Evolutionary conservation across 2,113 vertebrate genomes (phyloP), one percentile per base, ranked within the genome.

Genomic region (Potamarius usumacintae): DNA sequence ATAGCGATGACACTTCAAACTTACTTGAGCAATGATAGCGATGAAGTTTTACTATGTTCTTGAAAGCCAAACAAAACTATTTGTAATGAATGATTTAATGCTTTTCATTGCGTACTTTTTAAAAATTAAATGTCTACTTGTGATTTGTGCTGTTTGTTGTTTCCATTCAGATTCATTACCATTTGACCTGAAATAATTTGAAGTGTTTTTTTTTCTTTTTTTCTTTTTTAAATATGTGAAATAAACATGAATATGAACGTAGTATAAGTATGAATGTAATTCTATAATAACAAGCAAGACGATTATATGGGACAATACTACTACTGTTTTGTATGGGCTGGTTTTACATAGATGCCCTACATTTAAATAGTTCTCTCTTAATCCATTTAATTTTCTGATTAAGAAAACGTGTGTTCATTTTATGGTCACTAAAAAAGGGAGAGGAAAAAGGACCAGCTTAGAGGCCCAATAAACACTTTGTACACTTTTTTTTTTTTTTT

Each of bases 71-170:
- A 48, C 69, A 58, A 48, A 79, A 83, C n/a, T 91, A 57, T 90
- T 86, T 90, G 53, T 88, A 87, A 88, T 86, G 50, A 84, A 53
- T 55, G 58, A 63, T 78, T 52, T 18, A 50, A 58, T 86, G 57
- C 84, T 65, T 7, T 86, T 58, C 42, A 80, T 30, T 74, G 63
- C 88, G 69, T 90, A 53, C 53, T 89, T 83, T 85, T 79, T 58
- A 69, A 84, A 89, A 90, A 88, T 53, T 58, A 88, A 87, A 90
- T 52, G 82, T 89, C 42, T 87, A 18, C 50, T 67, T 55, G 67
- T 62, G 55, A 55, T 84, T 86, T 90, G 77, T 86, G n/a, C 30
- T 62, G 53, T 84, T 48, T 80, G 34, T 34, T n/a, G 4, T 65
- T 81, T 81, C 5, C 20, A 42, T 81, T 81, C 30, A 62, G n/a